These are phyloP conservation scores for Callorhinus ursinus DNA, from an alignment of 2,113 vertebrate species.

Conservation along the genomic window DNA sequence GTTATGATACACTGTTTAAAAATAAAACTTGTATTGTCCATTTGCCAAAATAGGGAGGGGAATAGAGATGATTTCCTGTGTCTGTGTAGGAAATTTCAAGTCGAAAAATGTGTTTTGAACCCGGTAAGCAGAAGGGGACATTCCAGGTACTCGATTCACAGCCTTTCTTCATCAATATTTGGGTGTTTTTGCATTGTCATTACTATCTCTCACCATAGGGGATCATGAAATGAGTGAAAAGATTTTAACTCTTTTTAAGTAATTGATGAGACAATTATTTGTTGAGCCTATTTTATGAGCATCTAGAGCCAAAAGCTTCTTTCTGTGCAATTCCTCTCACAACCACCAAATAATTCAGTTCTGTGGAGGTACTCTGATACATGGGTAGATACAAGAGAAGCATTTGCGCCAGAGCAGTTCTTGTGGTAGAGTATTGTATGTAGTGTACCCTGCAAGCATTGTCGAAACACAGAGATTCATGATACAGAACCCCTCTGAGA, in stretches of 20 bases:
- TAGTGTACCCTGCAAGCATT: neutral
- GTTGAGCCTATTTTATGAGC: constrained; percentile 26
- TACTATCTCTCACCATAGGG: neutral
- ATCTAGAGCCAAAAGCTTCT: neutral
- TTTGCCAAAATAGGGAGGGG: neutral
- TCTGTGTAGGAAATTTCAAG: constrained; percentile 32
- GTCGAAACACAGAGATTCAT: neutral
- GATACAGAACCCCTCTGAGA: neutral
- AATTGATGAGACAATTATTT: constrained; percentile 34
- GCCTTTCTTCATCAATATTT: neutral
- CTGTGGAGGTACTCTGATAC: neutral
- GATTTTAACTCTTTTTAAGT: constrained; percentile 5
- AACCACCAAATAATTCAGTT: neutral
- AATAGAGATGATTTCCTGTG: constrained; percentile 12
- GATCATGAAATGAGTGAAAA: neutral
- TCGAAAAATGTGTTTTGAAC: constrained; percentile 21
- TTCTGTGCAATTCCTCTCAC: constrained; percentile 1
- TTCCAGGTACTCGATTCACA: neutral
- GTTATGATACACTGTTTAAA: neutral
- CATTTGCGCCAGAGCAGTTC: neutral
- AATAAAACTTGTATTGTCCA: neutral
- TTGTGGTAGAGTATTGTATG: neutral
- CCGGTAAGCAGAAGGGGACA: neutral
- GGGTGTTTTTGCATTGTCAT: neutral
- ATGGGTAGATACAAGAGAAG: neutral